Evolutionary conservation across 2,797 vertebrate genomes (phyloP), one percentile per base, ranked within the genome.

Genomic region (Numenius phaeopus): DNA sequence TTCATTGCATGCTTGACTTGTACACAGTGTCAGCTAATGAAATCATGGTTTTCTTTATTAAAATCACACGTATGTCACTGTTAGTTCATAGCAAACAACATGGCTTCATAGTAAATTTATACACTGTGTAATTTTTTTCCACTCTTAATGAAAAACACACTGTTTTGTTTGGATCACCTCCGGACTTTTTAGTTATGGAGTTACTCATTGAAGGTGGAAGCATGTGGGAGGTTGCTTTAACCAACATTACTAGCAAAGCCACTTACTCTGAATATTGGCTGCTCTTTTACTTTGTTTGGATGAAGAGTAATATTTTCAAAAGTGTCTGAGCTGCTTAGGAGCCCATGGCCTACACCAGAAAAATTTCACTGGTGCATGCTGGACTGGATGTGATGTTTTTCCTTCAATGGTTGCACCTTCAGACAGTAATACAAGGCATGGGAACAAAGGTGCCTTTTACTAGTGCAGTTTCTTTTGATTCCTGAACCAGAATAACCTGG

Each of bases 221-320:
- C 59, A 27, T 70, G 88, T 90, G 88, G 86, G 94, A 96, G 93
- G 91, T 80, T 96, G 44, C 77, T 91, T 87, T 94, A 93, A 94
- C 73, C 16, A 95, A 77, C 59, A 40, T 73, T 84, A 94, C 67
- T 83, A 85, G 59, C 57, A 94, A 95, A 90, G 83, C 14, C 83
- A 87, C 64, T 94, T 90, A 86, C 42, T 94, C 87, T 72, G 72
- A 96, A 87, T 88, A 64, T 64, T 97, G 97, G 88, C 95, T 27
- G 70, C 39, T 94, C 59, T 87, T 87, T 87, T 86, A 96, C 88
- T 95, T 97, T 95, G 88, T 86, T 94, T 97, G 91, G 90, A 96
- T 93, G 81, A 91, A 84, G 15, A 83, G 30, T 39, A 87, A 5
- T 92, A 95, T 93, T 95, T 97, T 95, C 39, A 84, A 49, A 94